Evolutionary conservation across 2,113 vertebrate genomes (phyloP).

Genomic region (Mesitornis unicolor): DNA sequence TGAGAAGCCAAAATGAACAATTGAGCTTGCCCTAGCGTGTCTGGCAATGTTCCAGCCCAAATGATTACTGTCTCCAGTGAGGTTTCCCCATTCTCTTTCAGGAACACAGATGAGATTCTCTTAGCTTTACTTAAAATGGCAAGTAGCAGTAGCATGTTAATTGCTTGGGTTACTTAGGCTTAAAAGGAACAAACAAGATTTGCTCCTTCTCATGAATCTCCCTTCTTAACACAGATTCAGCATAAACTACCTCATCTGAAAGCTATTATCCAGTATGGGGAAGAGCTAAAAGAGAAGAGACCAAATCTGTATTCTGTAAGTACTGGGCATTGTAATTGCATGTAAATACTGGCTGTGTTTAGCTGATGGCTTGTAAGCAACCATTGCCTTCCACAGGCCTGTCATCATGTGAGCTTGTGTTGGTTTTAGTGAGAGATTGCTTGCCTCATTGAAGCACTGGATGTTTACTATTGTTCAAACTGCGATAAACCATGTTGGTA

Average conservation of each 20-base stretch:
- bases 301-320: slow-evolving; percentile 86
- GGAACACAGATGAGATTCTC: neutral
- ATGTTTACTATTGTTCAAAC: neutral
- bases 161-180: neutral
- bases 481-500: neutral
- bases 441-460: neutral
- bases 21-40: neutral
- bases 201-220: neutral
- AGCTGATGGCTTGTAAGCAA: neutral
- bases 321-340: neutral
- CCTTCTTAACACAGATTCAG: slow-evolving; percentile 69
- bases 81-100: neutral
- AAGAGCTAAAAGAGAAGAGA: slow-evolving; percentile 74
- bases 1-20: neutral
- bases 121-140: neutral
- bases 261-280: slow-evolving; percentile 88
- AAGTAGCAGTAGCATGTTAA: neutral
- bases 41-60: neutral
- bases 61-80: neutral
- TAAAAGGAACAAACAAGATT: neutral
- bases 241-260: slow-evolving; percentile 82
- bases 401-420: accelerated
- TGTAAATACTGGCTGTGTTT: neutral
- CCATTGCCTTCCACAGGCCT: accelerated
- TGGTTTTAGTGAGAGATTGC: neutral